Evolutionary conservation across 2,797 vertebrate genomes (phyloP).

Genomic region (Coracias cyanogaster): DNA sequence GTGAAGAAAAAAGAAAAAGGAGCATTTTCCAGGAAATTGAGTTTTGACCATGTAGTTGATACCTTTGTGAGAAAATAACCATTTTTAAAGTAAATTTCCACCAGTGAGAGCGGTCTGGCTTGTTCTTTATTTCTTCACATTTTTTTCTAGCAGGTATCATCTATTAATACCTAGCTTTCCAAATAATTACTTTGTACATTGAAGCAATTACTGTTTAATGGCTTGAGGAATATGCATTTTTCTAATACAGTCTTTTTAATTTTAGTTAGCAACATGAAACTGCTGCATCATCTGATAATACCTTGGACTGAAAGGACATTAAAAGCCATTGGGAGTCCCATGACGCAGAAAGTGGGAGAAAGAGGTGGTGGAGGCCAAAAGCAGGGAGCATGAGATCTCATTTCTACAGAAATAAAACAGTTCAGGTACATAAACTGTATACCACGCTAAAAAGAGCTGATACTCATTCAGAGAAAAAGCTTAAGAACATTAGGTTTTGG

Average conservation of each 20-base stretch:
- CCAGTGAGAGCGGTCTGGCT: not conserved
- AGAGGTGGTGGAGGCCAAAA: not conserved
- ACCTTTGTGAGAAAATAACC: not conserved
- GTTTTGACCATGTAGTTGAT: accelerated
- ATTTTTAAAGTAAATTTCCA: not conserved
- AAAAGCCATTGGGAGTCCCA: not conserved
- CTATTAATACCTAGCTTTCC: not conserved
- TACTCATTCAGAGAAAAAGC: not conserved
- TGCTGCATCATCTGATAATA: not conserved
- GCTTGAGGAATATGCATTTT: not conserved
- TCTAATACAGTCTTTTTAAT: not conserved
- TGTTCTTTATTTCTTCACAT: not conserved
- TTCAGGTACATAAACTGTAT: accelerated
- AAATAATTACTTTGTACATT: not conserved
- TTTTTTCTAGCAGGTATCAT: not conserved
- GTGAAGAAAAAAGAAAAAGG: not conserved
- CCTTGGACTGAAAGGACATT: not conserved
- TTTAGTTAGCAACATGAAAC: not conserved
- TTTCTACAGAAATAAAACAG: not conserved
- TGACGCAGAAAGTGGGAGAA: not conserved
- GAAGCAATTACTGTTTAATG: not conserved
- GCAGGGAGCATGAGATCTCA: not conserved
- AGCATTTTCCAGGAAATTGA: not conserved
- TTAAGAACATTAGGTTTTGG: not conserved
- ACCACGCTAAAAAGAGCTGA: not conserved